Conservation (phyloP, 2,113 vertebrate species). For the Verasper variegatus region DNA sequence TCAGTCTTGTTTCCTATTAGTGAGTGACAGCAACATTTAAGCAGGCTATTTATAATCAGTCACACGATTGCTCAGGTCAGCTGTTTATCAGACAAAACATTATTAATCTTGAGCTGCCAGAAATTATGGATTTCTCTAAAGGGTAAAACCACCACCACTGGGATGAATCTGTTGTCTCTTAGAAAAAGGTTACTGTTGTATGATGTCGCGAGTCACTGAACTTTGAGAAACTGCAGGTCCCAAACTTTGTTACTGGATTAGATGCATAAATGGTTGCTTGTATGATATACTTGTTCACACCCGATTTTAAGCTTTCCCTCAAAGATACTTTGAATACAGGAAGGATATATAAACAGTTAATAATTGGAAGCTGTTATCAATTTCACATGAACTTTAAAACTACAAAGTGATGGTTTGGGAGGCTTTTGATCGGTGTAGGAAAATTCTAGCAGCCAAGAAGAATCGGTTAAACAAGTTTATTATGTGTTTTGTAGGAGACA, state of each 20-base stretch:
- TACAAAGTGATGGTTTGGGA: not conserved
- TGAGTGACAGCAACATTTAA: conserved; percentile 53
- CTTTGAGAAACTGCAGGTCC: not conserved
- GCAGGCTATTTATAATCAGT: conserved; percentile 67
- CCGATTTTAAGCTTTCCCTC: not conserved
- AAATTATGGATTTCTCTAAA: conserved; percentile 62
- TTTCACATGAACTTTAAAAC: conserved; percentile 1
- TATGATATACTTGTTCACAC: not conserved
- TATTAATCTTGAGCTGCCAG: conserved; percentile 65
- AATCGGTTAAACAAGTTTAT: conserved; percentile 16
- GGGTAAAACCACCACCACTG: conserved; percentile 35
- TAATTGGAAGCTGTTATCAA: not conserved
- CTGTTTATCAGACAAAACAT: conserved; percentile 59
- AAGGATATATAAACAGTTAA: not conserved
- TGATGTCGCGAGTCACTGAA: conserved; percentile 21
- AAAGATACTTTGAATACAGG: not conserved
- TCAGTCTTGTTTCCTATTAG: conserved; percentile 46
- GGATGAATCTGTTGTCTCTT: conserved; percentile 38
- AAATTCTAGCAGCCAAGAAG: conserved; percentile 9
- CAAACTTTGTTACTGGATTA: not conserved
- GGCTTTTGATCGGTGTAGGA: not conserved
- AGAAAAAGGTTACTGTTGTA: conserved; percentile 49
- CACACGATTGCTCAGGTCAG: conserved; percentile 58
- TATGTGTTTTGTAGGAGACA: not conserved
- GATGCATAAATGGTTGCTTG: not conserved